Evolutionary conservation across 2,113 vertebrate species (phyloP).

Genomic region (Antennarius striatus): DNA sequence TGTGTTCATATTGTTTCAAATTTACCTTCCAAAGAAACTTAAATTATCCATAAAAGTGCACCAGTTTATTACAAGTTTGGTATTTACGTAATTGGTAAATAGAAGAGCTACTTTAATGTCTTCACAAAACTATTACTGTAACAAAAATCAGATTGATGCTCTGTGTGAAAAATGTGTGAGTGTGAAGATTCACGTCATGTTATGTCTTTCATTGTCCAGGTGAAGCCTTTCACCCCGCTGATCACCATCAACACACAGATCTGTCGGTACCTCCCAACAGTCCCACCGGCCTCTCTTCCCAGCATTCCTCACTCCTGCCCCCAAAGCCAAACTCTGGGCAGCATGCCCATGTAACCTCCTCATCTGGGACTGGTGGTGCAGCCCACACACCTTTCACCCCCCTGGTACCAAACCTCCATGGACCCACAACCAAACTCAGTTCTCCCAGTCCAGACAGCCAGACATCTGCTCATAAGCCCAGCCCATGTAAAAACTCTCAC

Average conservation of each 20-base stretch:
- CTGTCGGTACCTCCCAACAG: conserved; percentile 98
- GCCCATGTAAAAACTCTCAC: conserved; percentile 90
- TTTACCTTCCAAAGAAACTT: no score
- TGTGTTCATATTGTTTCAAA: no score
- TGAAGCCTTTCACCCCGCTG: conserved; percentile 90
- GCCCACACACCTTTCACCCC: conserved; percentile 82
- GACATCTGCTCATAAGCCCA: conserved; percentile 81
- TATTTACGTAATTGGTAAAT: no score
- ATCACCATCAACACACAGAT: conserved; percentile 93
- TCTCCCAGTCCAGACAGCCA: conserved; percentile 82
- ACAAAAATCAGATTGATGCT: no score
- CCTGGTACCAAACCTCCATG: conserved; percentile 79
- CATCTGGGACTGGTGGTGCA: conserved; percentile 68
- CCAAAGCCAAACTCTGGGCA: conserved; percentile 84
- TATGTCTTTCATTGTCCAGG: conserved; percentile 62
- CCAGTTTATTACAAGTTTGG: no score
- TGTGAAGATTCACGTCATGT: neutral
- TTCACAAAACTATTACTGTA: no score
- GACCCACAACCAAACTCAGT: conserved; percentile 73
- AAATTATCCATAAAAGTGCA: no score
- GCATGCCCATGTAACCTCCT: conserved; percentile 81
- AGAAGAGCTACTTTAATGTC: no score
- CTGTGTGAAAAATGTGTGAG: neutral
- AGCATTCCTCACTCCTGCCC: conserved; percentile 86
- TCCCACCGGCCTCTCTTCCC: conserved; percentile 91